Evolutionary conservation across 2,113 vertebrate genomes (phyloP).

Genomic region (Protobothrops mucrosquamatus): DNA sequence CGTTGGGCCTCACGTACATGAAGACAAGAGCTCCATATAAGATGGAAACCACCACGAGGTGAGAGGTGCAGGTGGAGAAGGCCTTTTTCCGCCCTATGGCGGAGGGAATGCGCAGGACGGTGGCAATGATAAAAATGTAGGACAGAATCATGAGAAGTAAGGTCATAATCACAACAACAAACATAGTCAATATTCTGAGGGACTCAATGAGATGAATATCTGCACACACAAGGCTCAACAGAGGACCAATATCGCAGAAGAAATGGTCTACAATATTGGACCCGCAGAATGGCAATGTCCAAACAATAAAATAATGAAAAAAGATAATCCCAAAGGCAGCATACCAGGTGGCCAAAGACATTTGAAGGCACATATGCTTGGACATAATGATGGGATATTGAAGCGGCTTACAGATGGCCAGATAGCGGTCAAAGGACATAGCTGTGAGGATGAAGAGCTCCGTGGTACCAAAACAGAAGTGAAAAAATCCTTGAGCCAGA

Average conservation of each 20-base stretch:
- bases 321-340: not conserved
- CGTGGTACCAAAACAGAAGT: constrained; percentile 15
- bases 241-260: constrained; percentile 28
- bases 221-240: not conserved
- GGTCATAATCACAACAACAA: not conserved
- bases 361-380: not conserved
- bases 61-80: constrained; percentile 45
- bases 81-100: not conserved
- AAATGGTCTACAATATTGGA: not conserved
- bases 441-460: constrained; percentile 34
- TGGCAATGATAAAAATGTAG: constrained; percentile 27
- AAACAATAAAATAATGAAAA: not conserved
- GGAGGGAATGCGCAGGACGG: constrained; percentile 5
- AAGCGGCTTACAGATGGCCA: constrained; percentile 31
- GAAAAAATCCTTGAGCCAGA: constrained; percentile 27
- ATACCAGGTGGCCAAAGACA: constrained; percentile 19
- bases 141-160: constrained; percentile 14
- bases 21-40: constrained; percentile 26
- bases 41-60: constrained; percentile 27
- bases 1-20: constrained; percentile 23
- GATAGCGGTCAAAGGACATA: not conserved
- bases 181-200: not conserved
- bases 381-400: constrained; percentile 33
- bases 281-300: constrained; percentile 25
- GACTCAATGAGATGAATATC: not conserved